Conservation (phyloP, 2,797 vertebrate genomes). For the Acanthurus lineatus region DNA sequence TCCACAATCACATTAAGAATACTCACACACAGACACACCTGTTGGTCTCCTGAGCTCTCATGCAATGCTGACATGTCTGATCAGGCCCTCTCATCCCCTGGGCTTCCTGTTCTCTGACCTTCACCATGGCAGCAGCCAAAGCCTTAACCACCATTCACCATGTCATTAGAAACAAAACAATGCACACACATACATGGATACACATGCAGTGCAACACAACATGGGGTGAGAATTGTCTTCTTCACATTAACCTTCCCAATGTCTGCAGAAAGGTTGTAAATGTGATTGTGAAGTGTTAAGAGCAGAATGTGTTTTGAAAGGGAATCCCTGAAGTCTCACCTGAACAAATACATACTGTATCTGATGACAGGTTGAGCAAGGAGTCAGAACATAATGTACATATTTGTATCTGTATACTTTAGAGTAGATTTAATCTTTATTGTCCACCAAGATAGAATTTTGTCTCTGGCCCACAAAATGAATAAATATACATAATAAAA, state of each 20-base stretch:
- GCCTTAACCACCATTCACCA: not conserved
- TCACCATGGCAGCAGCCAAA: slow-evolving; percentile 67
- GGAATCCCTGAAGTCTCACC: slow-evolving; percentile 13
- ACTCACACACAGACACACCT: slow-evolving; percentile 14
- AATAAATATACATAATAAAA: no score
- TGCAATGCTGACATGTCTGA: slow-evolving; percentile 49
- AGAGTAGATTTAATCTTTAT: no score
- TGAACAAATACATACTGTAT: not conserved
- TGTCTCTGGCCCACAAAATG: no score
- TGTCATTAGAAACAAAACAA: slow-evolving; percentile 9
- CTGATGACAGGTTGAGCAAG: not conserved
- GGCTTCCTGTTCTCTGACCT: slow-evolving; percentile 44
- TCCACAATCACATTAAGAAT: slow-evolving; percentile 8
- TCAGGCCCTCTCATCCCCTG: slow-evolving; percentile 49
- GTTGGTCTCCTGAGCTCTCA: slow-evolving; percentile 5
- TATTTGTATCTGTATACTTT: no score
- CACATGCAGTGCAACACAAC: not conserved
- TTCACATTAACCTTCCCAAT: slow-evolving; percentile 23
- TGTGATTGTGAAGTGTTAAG: slow-evolving; percentile 16
- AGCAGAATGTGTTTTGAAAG: slow-evolving; percentile 16
- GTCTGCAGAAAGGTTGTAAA: slow-evolving; percentile 1
- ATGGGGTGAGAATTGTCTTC: slow-evolving; percentile 7
- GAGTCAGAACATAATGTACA: not conserved
- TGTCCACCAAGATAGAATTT: no score
- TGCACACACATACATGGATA: slow-evolving; percentile 5